Evolutionary conservation across 2,797 vertebrate genomes (phyloP).

Genomic region (Gymnoscopelus braueri): DNA sequence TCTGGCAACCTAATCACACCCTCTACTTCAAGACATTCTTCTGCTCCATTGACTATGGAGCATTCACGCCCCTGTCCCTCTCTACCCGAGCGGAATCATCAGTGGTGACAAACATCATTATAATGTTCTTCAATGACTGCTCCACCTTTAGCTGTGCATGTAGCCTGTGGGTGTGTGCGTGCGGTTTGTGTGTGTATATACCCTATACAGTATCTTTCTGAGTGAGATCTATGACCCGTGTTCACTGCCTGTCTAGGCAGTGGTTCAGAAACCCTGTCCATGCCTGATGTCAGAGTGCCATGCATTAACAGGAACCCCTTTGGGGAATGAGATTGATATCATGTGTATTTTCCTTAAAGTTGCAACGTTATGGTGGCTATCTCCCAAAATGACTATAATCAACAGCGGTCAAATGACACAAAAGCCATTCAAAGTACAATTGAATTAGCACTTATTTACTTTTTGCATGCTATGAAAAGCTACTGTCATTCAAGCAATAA

Average conservation of each 20-base stretch:
- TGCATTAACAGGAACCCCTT: conserved; percentile 22
- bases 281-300: conserved; percentile 25
- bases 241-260: conserved; percentile 53
- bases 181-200: conserved; percentile 1
- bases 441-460: not conserved
- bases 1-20: conserved; percentile 25
- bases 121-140: conserved; percentile 61
- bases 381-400: conserved; percentile 4
- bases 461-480: not conserved
- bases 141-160: conserved; percentile 68
- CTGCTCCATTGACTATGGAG: conserved; percentile 69
- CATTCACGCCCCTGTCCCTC: conserved; percentile 60
- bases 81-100: conserved; percentile 72
- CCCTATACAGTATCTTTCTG: conserved; percentile 41
- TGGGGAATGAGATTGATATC: conserved; percentile 29
- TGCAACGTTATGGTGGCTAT: conserved; percentile 15
- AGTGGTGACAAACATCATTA: conserved; percentile 76
- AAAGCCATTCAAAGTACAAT: not conserved
- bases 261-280: conserved; percentile 50
- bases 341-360: conserved; percentile 22
- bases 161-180: conserved; percentile 48
- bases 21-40: conserved; percentile 62
- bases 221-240: conserved; percentile 57
- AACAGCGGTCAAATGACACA: not conserved
- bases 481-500: not conserved